Evolutionary conservation across 2,888 invertebrate species (phyloP), one percentile per base, ranked within the genome.

Genomic region (Spodoptera littoralis): DNA sequence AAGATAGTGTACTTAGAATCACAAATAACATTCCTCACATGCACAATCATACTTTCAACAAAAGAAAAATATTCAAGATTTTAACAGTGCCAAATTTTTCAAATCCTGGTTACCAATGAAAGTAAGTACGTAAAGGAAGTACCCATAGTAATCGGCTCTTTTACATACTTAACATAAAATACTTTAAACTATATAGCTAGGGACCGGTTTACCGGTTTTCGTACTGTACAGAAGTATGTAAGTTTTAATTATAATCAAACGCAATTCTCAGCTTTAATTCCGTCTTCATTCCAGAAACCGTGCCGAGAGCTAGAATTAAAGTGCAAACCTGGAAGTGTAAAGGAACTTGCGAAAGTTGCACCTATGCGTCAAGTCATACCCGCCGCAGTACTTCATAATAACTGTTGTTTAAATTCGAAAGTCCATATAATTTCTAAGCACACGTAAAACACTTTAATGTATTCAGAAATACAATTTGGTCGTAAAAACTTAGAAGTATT

Each of bases 271-370:
- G 36, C 36, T 36, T 36, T 36, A 36, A 9, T 36, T 8, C 9
- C 18, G 44, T 11, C 27, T 52, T 36, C 45, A 30, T 43, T 9
- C 3, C 30, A 45, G 27, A 50, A 50, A n/a, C 48, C 54, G 43
- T 6, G 22, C 3, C 49, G 45, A 49, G 11, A 41, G n/a, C 52
- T 44, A 41, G 72, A 43, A 45, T 58, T 50, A 53, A 48, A 53
- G 62, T 50, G n/a, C 60, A 52, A 55, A 45, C 42, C 52, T 60
- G 46, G 60, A 66, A 62, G 51, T 60, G 63, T 64, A 52, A 64
- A 62, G 58, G 61, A 49, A 59, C 46, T 47, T 67, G 60, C 56
- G 76, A 81, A 80, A 70, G 51, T 78, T 70, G 46, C 81, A 78
- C 62, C 58, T 58, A 50, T 54, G 59, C 58, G 73, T 64, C 58